Percentiles rank a stretch among this genome's conserved stretches.
Evolutionary conservation across 2,113 vertebrate genomes (phyloP).

Genomic region (Trochalopteron elliotii): DNA sequence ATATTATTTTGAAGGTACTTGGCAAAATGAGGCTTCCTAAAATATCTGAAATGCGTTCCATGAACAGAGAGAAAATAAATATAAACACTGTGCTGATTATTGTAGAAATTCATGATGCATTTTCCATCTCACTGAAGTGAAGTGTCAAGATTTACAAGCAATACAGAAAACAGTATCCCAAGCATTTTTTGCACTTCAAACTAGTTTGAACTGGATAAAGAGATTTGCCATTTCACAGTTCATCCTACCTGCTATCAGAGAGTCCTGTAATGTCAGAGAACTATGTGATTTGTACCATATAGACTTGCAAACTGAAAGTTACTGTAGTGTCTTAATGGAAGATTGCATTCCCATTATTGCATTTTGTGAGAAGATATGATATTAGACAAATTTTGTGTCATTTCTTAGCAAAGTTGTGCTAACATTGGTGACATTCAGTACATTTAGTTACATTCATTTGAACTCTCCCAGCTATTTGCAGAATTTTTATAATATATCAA

Average conservation of each 20-base stretch:
- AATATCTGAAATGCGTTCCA: neutral
- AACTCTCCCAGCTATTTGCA: neutral
- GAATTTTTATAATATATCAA: neutral
- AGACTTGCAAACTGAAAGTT: neutral
- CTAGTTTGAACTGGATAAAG: neutral
- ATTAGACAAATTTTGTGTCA: neutral
- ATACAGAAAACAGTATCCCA: neutral
- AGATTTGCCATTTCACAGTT: neutral
- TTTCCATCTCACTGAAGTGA: neutral
- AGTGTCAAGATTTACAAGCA: neutral
- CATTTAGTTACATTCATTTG: neutral
- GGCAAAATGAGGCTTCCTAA: neutral
- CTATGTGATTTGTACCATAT: neutral
- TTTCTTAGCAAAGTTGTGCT: neutral
- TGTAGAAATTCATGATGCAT: neutral
- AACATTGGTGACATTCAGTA: neutral
- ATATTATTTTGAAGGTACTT: neutral
- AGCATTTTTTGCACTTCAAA: neutral
- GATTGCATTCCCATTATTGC: neutral
- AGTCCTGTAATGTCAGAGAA: neutral
- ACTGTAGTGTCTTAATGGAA: neutral
- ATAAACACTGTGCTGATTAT: neutral
- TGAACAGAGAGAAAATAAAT: neutral
- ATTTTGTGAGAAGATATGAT: neutral
- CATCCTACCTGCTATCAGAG: neutral